These are phyloP conservation scores for Drosophila sordidula DNA, from an alignment of 2,888 invertebrate genomes.

Conservation along the genomic window DNA sequence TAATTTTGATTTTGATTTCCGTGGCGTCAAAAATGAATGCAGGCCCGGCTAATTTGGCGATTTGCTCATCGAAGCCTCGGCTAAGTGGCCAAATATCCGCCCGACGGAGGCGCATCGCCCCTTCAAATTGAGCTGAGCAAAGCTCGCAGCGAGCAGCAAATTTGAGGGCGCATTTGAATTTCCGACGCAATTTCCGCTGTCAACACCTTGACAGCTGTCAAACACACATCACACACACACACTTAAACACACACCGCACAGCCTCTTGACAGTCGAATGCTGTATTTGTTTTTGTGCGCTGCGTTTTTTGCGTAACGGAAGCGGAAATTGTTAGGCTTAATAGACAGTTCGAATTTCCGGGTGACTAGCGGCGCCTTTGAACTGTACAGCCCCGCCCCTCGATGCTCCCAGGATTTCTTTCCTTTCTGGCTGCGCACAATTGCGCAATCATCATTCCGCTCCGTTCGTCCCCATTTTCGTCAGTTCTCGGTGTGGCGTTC, in stretches of 20 bases:
- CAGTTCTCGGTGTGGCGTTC: slow-evolving; percentile 15
- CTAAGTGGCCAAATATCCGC: slow-evolving; percentile 63
- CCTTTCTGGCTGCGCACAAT: slow-evolving; percentile 43
- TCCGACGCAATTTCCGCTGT: slow-evolving; percentile 78
- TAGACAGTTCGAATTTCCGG: slow-evolving; percentile 78
- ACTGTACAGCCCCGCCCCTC: slow-evolving; percentile 28
- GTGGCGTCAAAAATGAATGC: slow-evolving; percentile 54
- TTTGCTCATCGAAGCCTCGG: slow-evolving; percentile 38
- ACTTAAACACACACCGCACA: slow-evolving; percentile 16
- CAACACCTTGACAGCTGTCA: slow-evolving; percentile 81
- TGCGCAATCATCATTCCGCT: slow-evolving; percentile 53
- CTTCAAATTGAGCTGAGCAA: background rate
- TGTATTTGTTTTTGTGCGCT: slow-evolving; percentile 41
- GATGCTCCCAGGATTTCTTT: background rate
- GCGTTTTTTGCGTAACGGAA: slow-evolving; percentile 62
- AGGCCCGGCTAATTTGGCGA: slow-evolving; percentile 58
- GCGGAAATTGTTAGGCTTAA: slow-evolving; percentile 81
- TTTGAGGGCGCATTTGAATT: slow-evolving; percentile 69
- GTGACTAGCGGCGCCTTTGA: slow-evolving; percentile 58
- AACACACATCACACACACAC: slow-evolving; percentile 48
- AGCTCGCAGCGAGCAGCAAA: slow-evolving; percentile 12
- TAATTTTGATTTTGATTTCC: slow-evolving; percentile 59
- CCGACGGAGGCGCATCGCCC: background rate
- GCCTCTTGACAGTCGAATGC: slow-evolving; percentile 16
- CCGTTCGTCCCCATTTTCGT: background rate